A percentile compares a stretch with the other conserved stretches of the same genome.
phyloP scores from a whole-genome alignment of 2,113 vertebrate species.

The Hirundichthys speculiger region DNA sequence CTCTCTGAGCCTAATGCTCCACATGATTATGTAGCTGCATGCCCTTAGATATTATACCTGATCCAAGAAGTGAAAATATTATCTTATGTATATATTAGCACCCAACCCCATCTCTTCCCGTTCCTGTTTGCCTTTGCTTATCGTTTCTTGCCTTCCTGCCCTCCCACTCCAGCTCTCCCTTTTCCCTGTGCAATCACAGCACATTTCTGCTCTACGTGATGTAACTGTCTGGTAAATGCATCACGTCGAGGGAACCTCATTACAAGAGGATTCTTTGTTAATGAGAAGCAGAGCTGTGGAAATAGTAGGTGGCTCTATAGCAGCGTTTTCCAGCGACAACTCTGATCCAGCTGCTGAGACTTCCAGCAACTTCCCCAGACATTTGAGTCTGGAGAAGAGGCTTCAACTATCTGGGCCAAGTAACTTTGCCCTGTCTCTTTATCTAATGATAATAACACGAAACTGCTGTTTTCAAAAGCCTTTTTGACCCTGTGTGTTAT shows the following conservation, averaged over 20 bases:
- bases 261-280: conserved; percentile 8
- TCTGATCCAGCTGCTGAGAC: conserved; percentile 26
- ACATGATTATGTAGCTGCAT: no score
- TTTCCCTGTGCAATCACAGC: neutral
- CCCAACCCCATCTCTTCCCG: neutral
- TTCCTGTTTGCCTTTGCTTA: neutral
- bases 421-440: conserved; percentile 17
- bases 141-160: neutral
- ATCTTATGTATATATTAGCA: neutral
- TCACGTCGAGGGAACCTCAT: neutral
- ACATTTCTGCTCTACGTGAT: neutral
- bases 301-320: neutral
- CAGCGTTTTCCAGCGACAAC: neutral
- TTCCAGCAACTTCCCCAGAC: conserved; percentile 36
- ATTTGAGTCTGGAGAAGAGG: conserved; percentile 50
- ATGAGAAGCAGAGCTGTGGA: conserved; percentile 19
- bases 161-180: neutral
- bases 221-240: conserved; percentile 4
- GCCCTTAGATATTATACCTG: no score
- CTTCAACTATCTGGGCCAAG: conserved; percentile 14
- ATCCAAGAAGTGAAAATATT: neutral
- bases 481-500: neutral
- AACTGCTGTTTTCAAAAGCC: neutral
- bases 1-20: no score
- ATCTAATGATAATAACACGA: conserved; percentile 8